Base-by-base conservation (phyloP, 2,888 invertebrate genomes). In the Danaus chrysippus region DNA sequence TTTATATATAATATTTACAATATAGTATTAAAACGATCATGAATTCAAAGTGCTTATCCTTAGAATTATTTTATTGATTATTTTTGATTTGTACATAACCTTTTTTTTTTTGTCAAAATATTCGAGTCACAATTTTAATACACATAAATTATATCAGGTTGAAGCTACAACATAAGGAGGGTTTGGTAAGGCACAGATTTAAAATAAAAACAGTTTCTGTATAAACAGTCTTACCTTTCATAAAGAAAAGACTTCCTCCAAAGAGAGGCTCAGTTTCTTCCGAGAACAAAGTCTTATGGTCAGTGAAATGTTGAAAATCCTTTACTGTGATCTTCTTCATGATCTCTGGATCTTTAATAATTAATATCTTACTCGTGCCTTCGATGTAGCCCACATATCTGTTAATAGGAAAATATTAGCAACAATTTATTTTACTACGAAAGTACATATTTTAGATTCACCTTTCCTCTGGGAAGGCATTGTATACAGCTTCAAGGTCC, bases 291-390 rank as follows among this genome's bases (percentile, higher is more conserved):
- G 74, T 68, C 42, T 80, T 79, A 65, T 91, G 92, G 58, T 93
- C 91, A 0, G 86, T 76, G 63, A 93, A 93, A 68, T 92, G 88
- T 56, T 93, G 93, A 46, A 93, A 93, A 66, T 93, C 92, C 70
- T 92, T 93, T 0, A 93, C 83, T 0, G 91, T 86, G 17, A 93
- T 85, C 54, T 76, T 76, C 66, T 92, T 93, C 2, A 92, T 81
- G 12, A 93, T 61, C 53, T 93, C 92, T 0, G 92, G 91, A 71
- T 93, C 93, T 0, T 89, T 79, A 12, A 93, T 77, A 42, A 92
- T 64, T 6, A 91, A 61, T 0, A 87, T 61, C 0, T 92, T 91
- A 0, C 65, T 68, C 0, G 82, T 81, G 1, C 84, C 81, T 68
- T 92, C 92, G 19, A 91, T 83, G 34, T 83, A 81, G 1, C 83